Percentiles rank a stretch among this genome's conserved stretches.
Conservation (phyloP, 1,140 invertebrate species). For the Drosophila ananassae region DNA sequence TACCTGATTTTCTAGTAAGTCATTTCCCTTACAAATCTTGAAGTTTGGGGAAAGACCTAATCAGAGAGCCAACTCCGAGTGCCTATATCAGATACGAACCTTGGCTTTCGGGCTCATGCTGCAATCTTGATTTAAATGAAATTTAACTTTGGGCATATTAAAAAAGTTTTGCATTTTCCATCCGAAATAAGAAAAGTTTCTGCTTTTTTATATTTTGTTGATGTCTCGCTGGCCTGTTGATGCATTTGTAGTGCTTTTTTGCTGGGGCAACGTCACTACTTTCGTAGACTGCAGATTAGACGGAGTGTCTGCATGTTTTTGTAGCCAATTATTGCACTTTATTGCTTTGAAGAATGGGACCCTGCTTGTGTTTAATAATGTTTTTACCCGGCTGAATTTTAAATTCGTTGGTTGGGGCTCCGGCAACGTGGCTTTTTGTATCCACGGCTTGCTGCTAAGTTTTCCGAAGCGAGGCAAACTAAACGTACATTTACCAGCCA, state of each 20-base stretch:
- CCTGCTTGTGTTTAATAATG: not conserved
- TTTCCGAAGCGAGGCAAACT: constrained; percentile 27
- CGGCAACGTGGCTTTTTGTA: constrained; percentile 8
- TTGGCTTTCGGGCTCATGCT: constrained; percentile 28
- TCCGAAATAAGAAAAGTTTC: constrained; percentile 79
- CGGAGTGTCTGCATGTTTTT: not conserved
- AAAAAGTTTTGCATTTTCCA: constrained; percentile 79
- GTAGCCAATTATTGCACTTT: not conserved
- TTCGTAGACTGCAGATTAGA: constrained; percentile 5
- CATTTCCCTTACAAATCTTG: not conserved
- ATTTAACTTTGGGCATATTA: constrained; percentile 78
- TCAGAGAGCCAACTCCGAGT: not conserved
- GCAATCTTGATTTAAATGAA: constrained; percentile 78
- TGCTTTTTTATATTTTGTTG: constrained; percentile 20
- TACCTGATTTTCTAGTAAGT: not conserved
- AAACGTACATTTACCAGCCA: constrained; percentile 31
- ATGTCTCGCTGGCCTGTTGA: constrained; percentile 14
- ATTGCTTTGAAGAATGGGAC: not conserved
- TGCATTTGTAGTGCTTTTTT: constrained; percentile 24
- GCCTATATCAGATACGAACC: constrained; percentile 1
- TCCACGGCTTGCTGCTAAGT: constrained; percentile 24
- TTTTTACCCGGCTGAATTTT: not conserved
- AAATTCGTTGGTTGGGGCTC: constrained; percentile 1
- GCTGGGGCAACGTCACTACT: not conserved
- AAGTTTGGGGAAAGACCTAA: not conserved